Evolutionary conservation across 1,140 invertebrate genomes (phyloP).

Genomic region (Heliconius himera): DNA sequence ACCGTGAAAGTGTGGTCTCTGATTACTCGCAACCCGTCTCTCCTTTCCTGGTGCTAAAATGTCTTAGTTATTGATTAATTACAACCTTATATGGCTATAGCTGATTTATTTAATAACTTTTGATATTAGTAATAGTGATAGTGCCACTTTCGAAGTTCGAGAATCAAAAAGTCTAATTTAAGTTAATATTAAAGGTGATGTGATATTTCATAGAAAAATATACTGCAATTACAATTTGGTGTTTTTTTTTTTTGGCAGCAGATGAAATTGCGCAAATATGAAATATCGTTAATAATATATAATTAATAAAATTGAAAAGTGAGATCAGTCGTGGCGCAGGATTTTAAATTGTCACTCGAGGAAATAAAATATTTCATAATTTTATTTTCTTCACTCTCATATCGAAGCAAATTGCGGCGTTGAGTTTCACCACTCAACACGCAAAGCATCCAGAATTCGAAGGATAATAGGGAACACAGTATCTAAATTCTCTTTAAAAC

Average conservation of each 20-base stretch:
- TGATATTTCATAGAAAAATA: neutral
- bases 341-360: too few species aligned
- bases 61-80: slow-evolving; percentile 40
- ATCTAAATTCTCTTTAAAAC: too few species aligned
- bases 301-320: neutral
- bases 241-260: neutral
- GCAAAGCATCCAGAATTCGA: too few species aligned
- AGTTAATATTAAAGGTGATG: neutral
- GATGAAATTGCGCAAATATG: neutral
- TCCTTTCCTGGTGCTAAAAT: slow-evolving; percentile 50
- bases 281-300: neutral
- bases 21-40: slow-evolving; percentile 58
- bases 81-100: neutral
- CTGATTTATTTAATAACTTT: neutral
- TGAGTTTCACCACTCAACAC: too few species aligned
- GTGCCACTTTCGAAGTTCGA: neutral
- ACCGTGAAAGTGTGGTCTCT: slow-evolving; percentile 72
- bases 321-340: too few species aligned
- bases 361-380: too few species aligned
- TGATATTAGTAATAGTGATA: neutral
- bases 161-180: neutral
- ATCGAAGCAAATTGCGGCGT: too few species aligned
- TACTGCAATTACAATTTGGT: neutral
- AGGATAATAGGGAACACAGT: too few species aligned
- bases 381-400: too few species aligned